Evolutionary conservation across 2,113 vertebrate genomes (phyloP), one percentile per base, ranked within the genome.

Genomic region (Eulemur rufifrons): DNA sequence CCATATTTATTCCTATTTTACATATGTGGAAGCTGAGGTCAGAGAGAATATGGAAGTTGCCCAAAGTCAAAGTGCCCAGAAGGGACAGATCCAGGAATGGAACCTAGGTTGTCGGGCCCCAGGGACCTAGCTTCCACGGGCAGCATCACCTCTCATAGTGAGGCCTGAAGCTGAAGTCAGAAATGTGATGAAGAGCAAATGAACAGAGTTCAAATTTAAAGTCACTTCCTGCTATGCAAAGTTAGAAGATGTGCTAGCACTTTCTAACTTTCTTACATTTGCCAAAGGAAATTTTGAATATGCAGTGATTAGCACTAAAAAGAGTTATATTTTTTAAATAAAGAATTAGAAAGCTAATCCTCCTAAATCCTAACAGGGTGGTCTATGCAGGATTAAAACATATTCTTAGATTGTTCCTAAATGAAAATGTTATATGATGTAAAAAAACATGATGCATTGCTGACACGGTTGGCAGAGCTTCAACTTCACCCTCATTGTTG

Each of bases 1-100:
- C 20, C n/a, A 83, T 50, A 86, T 34, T 93, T 34, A 76, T 76
- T 89, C 27, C 10, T 96, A 32, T 84, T 69, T 93, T 96, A 69
- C 2, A 10, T 47, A 45, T 45, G 6, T 93, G 25, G 50, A 83
- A 80, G 71, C 89, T 86, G 54, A 83, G 17, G 39, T 84, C 23
- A 42, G 42, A 76, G 20, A 89, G 6, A 0, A 6, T 78, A 52
- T 20, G 29, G 32, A 86, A 87, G 27, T 64, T 78, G 8, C 73
- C 54, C 68, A 39, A 82, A 47, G 25, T 64, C 20, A n/a, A 85
- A 88, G 12, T 47, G 5, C 6, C 34, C 7, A 3, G 54, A 90
- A 59, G 3, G 29, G 34, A 83, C 37, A 84, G 50, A 81, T 64
- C 17, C 25, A 50, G 47, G 8, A 69, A 39, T 45, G 3, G n/a